A percentile compares a stretch with the other conserved stretches of the same genome.
Evolutionary conservation across 2,888 invertebrate species (phyloP).

Genomic region (Eumacrocentrus americanus): DNA sequence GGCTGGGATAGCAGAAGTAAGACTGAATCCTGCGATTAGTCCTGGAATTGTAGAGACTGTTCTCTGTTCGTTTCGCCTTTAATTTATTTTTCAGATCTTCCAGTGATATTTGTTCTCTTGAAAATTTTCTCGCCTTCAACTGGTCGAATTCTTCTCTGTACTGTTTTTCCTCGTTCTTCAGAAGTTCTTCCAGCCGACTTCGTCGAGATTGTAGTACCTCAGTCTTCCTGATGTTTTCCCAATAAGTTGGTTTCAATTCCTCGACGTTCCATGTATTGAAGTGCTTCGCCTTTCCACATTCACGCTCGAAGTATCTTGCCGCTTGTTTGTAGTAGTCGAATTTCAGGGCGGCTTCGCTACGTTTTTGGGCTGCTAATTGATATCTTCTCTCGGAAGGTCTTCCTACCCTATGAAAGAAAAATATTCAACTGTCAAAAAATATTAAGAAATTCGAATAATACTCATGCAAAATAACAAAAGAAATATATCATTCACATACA

Average conservation of each 20-base stretch:
- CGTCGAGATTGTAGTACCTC: constrained; percentile 44
- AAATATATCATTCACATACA: background rate
- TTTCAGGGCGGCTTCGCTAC: constrained; percentile 48
- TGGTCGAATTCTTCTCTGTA: constrained; percentile 44
- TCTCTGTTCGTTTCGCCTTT: constrained; percentile 46
- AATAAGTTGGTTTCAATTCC: constrained; percentile 32
- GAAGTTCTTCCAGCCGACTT: constrained; percentile 42
- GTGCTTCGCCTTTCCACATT: constrained; percentile 46
- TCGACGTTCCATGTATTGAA: constrained; percentile 50
- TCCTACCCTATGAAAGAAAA: constrained; percentile 44
- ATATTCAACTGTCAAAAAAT: background rate
- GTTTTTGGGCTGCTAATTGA: constrained; percentile 53
- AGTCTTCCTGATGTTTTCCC: constrained; percentile 41
- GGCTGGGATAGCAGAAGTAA: constrained; percentile 35
- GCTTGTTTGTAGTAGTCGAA: constrained; percentile 47
- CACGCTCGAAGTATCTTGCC: constrained; percentile 53
- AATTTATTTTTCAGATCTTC: constrained; percentile 45
- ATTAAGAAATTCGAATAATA: background rate
- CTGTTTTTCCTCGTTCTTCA: constrained; percentile 46
- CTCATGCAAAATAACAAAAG: background rate
- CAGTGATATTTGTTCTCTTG: constrained; percentile 35
- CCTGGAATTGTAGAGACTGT: constrained; percentile 48
- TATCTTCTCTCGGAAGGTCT: constrained; percentile 50
- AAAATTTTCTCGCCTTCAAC: constrained; percentile 23
- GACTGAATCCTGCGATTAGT: constrained; percentile 43